Evolutionary conservation across 2,797 vertebrate genomes (phyloP), one percentile per base, ranked within the genome.

Genomic region (Carduelis carduelis): DNA sequence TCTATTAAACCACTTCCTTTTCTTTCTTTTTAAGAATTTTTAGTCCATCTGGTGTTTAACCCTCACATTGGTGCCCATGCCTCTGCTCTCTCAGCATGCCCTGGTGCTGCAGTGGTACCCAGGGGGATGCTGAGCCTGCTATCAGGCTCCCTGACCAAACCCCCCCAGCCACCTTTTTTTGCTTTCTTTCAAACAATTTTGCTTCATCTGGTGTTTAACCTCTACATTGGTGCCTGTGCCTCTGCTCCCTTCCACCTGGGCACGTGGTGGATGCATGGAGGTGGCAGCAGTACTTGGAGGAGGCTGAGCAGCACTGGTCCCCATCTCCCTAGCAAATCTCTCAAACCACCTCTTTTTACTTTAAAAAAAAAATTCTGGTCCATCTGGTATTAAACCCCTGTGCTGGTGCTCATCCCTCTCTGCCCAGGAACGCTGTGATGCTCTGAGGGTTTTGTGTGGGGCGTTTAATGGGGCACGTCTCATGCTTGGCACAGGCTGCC

Each of bases 381-480:
- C 24, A 16, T 65, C 10, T 77, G 77, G 23, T 76, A 64, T 77
- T 49, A 60, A 65, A 35, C 3, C 17, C 56, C 44, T 7, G 1
- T 15, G 28, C 8, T 70, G 44, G 46, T 35, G 8, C 55, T 69
- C 19, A 8, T 28, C 35, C 41, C 55, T 60, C 14, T 53, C 46
- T 32, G 64, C 64, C 57, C 30, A 15, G 74, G 41, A 41, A 2
- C 0, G 1, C 70, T 55, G 64, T 34, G 63, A 15, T 53, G 63
- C 50, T 15, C 0, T 0, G 1, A 14, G 56, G 60, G 5, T 28
- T 63, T 46, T 1, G 1, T 1, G 9, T 5, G 9, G 63, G 59
- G 24, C 21, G 22, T 39, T 52, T 4, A 4, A 12, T 0, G 0
- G 43, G 47, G 14, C 26, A 2, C 0, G 0, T 20, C 64, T 46